Evolutionary conservation across 2,797 vertebrate genomes (phyloP).

Genomic region (Champsocephalus gunnari): DNA sequence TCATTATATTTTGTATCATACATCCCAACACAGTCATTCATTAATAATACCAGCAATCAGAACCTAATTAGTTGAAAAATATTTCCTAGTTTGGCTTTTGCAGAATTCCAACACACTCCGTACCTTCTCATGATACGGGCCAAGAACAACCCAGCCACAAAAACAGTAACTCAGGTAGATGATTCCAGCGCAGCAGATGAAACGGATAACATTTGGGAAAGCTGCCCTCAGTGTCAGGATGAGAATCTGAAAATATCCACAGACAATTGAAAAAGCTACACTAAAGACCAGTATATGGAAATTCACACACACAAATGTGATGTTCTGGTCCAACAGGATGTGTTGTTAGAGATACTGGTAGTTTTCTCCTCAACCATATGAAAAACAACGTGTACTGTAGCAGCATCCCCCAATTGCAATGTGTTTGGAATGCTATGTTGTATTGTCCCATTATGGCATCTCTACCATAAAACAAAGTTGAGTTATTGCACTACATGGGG

Average conservation of each 20-base stretch:
- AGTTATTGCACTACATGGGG: not conserved
- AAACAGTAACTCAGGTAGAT: slow-evolving; percentile 97
- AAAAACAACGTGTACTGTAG: not conserved
- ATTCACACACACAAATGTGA: not conserved
- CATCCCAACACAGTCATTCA: not conserved
- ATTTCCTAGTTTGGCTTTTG: not conserved
- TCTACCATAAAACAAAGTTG: not conserved
- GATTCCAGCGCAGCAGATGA: slow-evolving; percentile 94
- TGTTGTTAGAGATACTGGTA: not conserved
- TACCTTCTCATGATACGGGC: slow-evolving; percentile 94
- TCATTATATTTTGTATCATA: too few species aligned
- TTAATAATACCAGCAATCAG: not conserved
- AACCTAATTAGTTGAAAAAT: not conserved
- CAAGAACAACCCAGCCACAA: slow-evolving; percentile 96
- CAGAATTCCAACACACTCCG: not conserved
- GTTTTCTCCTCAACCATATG: not conserved
- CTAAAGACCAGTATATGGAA: not conserved
- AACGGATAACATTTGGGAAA: slow-evolving; percentile 93
- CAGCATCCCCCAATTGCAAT: not conserved
- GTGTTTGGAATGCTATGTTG: not conserved
- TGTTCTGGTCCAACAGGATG: not conserved
- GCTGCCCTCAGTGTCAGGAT: slow-evolving; percentile 92
- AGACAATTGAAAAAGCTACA: not conserved
- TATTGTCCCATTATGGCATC: not conserved
- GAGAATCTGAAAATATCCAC: slow-evolving; percentile 85